Base-by-base conservation (phyloP, 2,797 vertebrate genomes). In the Manis crassicaudata region DNA sequence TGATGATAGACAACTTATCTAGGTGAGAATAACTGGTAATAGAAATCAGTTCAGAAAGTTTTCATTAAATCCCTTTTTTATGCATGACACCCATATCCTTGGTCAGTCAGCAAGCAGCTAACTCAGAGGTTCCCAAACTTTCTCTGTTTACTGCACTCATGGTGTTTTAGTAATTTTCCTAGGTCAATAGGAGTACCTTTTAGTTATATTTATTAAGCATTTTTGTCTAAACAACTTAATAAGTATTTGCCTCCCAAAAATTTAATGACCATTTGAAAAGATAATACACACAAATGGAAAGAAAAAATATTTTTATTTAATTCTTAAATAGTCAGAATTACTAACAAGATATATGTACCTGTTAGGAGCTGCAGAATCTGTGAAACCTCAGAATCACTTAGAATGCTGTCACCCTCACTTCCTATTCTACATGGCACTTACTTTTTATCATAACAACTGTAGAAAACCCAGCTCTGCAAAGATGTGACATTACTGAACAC, bases 1-100 rank as follows among this genome's bases (percentile, higher is more conserved):
- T 99, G 95, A 99, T 99, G 98, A 95, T 97, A 92, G 99, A 99
- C 97, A 98, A 99, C 0, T 98, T 99, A 89, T 99, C 96, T 79
- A 98, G 99, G 99, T 99, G 97, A 98, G 95, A 58, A 35, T 32
- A 72, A 27, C 54, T 25, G 20, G 0, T 40, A 27, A 7, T 14
- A 37, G 35, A 60, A 56, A 63, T 60, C 17, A 20, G 32, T 46
- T 37, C 14, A 17, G 27, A 89, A 94, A 46, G 17, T 80, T 58
- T 70, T 65, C 27, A 3, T 75, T 70, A 50, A 17, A 1, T 88
- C 50, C 75, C 14, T 35, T 92, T 92, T 77, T 84, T 20, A 63
- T 62, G 0, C 7, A 37, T 29, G 54, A 77, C 25, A 21, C 1
- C 23, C 18, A 32, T 8, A 29, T 52, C 10, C 50, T 62, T 86